Conservation (phyloP, 2,888 invertebrate species). For the Aphrophora alni region DNA sequence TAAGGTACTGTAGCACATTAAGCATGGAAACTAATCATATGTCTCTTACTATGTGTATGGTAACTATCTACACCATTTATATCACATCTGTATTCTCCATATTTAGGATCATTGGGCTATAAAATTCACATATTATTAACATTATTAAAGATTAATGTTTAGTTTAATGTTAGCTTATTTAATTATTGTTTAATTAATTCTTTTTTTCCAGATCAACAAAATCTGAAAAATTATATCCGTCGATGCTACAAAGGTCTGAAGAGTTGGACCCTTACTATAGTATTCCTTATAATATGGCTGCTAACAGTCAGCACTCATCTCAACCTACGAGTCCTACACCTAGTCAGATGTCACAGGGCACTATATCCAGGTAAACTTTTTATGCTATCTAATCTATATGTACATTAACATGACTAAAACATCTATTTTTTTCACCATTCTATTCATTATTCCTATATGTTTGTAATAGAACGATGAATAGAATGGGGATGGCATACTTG, state of each 20-base stretch:
- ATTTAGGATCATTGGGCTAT: too few relatives aligned
- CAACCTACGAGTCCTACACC: conserved; percentile 78
- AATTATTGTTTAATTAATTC: too few relatives aligned
- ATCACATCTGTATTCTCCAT: too few relatives aligned
- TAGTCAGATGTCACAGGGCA: conserved; percentile 55
- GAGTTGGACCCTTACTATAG: conserved; percentile 89
- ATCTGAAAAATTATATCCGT: conserved; percentile 93
- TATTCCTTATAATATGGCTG: conserved; percentile 66
- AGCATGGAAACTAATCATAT: too few relatives aligned
- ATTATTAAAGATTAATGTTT: too few relatives aligned
- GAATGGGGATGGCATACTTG: too few relatives aligned
- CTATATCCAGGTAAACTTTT: conserved; percentile 51
- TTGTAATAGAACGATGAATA: neutral
- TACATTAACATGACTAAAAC: neutral
- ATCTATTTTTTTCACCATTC: neutral
- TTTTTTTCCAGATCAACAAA: conserved; percentile 85
- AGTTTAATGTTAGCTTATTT: too few relatives aligned
- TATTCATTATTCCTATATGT: neutral
- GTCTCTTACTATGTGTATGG: too few relatives aligned
- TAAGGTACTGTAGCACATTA: too few relatives aligned
- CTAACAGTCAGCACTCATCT: conserved; percentile 56
- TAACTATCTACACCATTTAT: too few relatives aligned
- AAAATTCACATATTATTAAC: too few relatives aligned
- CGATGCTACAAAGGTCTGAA: conserved; percentile 83
- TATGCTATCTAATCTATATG: neutral